Percentiles rank a stretch among this genome's conserved stretches.
Conservation (phyloP, 37 sponge, comb jelly and placozoan genomes). For the Ephydatia muelleri region DNA sequence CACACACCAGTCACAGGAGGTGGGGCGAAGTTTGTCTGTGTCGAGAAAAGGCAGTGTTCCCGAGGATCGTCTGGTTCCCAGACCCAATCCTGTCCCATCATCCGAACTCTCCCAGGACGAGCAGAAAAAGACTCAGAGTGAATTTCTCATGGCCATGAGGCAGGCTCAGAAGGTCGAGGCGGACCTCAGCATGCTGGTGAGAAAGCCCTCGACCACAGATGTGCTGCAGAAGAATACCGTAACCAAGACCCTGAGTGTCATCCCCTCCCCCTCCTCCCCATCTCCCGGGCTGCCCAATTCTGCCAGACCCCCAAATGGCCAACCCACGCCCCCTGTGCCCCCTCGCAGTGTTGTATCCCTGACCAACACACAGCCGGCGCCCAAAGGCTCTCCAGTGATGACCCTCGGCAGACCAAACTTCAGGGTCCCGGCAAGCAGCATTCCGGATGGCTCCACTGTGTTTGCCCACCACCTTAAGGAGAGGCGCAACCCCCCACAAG, state of each 20-base stretch:
- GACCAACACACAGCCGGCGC: not conserved
- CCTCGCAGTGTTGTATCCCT: constrained; percentile 56
- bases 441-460: not conserved
- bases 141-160: constrained; percentile 8
- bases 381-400: not conserved
- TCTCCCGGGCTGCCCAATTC: not conserved
- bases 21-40: not conserved
- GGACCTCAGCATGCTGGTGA: constrained; percentile 7
- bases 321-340: constrained; percentile 30
- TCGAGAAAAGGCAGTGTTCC: not conserved
- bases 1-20: constrained; percentile 11
- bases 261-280: not conserved
- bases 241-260: not conserved
- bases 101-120: not conserved
- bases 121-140: not conserved
- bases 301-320: not conserved
- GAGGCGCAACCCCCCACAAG: not conserved
- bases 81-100: not conserved
- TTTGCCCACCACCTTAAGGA: not conserved
- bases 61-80: not conserved
- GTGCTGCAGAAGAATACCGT: not conserved
- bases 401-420: not conserved
- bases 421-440: not conserved
- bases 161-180: constrained; percentile 15
- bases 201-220: not conserved